phyloP scores from a whole-genome alignment of 2,888 invertebrate genomes.

The Campoplex nolae region DNA sequence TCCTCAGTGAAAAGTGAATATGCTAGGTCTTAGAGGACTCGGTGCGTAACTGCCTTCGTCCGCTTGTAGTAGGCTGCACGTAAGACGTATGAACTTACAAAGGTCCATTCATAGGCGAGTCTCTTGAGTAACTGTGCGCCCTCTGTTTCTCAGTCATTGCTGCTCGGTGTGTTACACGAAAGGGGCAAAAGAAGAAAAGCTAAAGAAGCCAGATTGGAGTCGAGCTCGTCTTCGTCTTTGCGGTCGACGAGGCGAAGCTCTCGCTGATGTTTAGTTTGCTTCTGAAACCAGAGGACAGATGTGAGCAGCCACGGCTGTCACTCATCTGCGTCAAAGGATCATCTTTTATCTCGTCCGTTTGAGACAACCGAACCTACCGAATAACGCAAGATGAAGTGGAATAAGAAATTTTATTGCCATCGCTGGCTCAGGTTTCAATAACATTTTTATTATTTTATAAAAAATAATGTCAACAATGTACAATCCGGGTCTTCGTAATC shows the following conservation, averaged over 20 bases:
- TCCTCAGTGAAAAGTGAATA: conserved; percentile 56
- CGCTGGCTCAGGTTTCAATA: background rate
- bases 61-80: conserved; percentile 62
- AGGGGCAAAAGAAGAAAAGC: conserved; percentile 63
- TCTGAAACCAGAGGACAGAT: conserved; percentile 72
- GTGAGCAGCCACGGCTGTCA: conserved; percentile 77
- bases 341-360: conserved; percentile 35
- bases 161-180: conserved; percentile 58
- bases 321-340: conserved; percentile 78
- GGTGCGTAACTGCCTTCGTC: conserved; percentile 68
- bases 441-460: background rate
- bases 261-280: conserved; percentile 68
- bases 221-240: conserved; percentile 59
- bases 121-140: conserved; percentile 65
- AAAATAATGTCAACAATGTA: conserved; percentile 40
- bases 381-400: conserved; percentile 57
- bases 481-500: conserved; percentile 18
- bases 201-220: conserved; percentile 61
- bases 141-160: conserved; percentile 51
- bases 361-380: conserved; percentile 41
- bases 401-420: conserved; percentile 47
- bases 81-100: conserved; percentile 72
- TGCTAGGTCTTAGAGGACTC: conserved; percentile 59
- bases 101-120: conserved; percentile 77
- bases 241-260: conserved; percentile 55